Evolutionary conservation across 2,113 vertebrate genomes (phyloP), one percentile per base, ranked within the genome.

Genomic region (Aphyosemion australe): DNA sequence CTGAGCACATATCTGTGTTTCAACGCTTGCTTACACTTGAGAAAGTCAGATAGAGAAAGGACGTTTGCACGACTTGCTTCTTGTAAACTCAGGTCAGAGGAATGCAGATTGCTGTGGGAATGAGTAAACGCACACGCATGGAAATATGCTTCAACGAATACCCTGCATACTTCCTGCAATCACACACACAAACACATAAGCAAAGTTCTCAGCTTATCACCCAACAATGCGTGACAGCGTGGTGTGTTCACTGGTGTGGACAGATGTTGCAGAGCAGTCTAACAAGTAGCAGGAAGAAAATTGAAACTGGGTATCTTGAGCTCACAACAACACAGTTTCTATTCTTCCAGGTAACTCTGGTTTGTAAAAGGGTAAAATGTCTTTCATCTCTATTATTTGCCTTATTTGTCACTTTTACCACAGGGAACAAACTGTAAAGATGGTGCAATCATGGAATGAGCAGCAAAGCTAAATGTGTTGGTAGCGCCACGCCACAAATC

Each of bases 181-280:
- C 42, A 6, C 41, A 51, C 54, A 52, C 39, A 37, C 20, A 39
- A 12, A 12, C 42, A 21, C 31, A 51, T n/a, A 55, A 84, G 48
- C 79, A 73, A 71, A 82, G 85, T 87, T 65, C 78, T 69, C 83
- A 69, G 66, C 79, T 76, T 62, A 42, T 80, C 79, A 32, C 65
- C 84, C 64, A 76, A n/a, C 78, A 59, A 64, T 16, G 5, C 13
- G 18, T 14, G 46, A 54, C 65, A n/a, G 32, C 54, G 26, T 26
- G 12, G 18, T 80, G 57, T 72, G 65, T 42, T 56, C 49, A 42
- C 50, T 32, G 58, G 64, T 50, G 53, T 48, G 34, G 26, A 74
- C 43, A 55, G 39, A 79, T 71, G 51, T 42, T 52, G 19, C 11
- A n/a, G 34, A 70, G 50, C 50, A 47, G 37, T 46, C 37, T 16